Conservation (phyloP, 2,113 vertebrate genomes). For the Cacatua alba region DNA sequence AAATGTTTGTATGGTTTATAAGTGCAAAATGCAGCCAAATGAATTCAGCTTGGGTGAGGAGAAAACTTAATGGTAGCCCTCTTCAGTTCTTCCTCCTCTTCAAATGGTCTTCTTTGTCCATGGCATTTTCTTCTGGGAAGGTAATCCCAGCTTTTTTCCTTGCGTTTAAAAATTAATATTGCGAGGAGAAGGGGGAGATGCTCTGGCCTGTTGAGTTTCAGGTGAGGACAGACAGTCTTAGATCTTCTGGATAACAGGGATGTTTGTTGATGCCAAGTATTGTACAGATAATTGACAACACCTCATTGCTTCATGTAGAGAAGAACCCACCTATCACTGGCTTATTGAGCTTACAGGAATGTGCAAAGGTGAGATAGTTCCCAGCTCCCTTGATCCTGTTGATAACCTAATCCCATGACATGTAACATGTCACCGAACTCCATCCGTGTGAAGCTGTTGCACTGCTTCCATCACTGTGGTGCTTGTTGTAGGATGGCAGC, state of each 20-base stretch:
- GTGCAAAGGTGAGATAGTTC: neutral
- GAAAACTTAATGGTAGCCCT: neutral
- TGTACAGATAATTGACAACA: neutral
- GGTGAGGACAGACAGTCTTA: neutral
- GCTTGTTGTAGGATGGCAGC: neutral
- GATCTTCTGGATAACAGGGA: neutral
- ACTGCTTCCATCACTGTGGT: fast-evolving
- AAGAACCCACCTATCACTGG: fast-evolving
- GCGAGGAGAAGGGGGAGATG: neutral
- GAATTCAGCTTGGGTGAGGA: neutral
- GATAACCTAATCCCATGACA: fast-evolving
- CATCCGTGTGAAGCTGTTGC: neutral
- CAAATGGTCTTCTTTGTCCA: neutral
- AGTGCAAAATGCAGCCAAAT: neutral
- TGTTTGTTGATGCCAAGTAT: neutral
- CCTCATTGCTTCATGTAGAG: neutral
- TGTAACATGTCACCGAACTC: neutral
- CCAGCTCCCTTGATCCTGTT: neutral
- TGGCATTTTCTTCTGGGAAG: fast-evolving
- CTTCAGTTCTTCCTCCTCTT: neutral
- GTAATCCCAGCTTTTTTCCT: neutral
- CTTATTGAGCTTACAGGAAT: fast-evolving
- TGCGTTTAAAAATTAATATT: neutral
- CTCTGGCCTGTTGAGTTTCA: neutral
- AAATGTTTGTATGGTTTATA: neutral